These are phyloP conservation scores for Anastatus disparis DNA, from an alignment of 1,140 invertebrate species.

Conservation along the genomic window DNA sequence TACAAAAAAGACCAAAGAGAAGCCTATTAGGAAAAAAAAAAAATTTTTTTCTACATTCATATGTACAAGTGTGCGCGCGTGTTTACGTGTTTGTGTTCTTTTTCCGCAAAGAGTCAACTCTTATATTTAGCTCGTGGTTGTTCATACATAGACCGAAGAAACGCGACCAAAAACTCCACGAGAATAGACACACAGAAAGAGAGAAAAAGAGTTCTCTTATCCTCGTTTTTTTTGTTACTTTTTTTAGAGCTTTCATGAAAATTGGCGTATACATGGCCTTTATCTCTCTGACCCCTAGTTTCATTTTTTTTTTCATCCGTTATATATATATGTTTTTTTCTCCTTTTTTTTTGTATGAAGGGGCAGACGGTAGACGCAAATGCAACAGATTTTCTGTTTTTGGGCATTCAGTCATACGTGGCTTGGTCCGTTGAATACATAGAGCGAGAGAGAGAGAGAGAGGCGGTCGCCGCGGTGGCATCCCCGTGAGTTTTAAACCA, in stretches of 20 bases:
- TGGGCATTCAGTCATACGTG: constrained; percentile 56
- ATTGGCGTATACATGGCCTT: constrained; percentile 13
- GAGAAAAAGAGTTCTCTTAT: constrained; percentile 5
- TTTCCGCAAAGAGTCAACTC: constrained; percentile 5
- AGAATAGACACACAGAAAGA: not conserved
- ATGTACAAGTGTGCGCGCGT: too few species aligned
- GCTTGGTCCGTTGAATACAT: constrained; percentile 6
- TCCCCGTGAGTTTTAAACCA: constrained; percentile 34
- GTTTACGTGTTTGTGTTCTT: too few species aligned
- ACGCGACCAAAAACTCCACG: not conserved
- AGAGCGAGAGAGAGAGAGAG: not conserved
- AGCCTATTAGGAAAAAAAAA: too few species aligned
- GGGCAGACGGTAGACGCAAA: constrained; percentile 1
- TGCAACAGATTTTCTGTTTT: constrained; percentile 60
- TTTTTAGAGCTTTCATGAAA: constrained; percentile 43
- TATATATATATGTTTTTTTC: not conserved
- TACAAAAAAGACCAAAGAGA: not conserved
- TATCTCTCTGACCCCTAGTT: not conserved
- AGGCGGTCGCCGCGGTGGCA: constrained; percentile 32
- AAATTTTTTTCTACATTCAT: too few species aligned
- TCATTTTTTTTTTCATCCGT: not conserved
- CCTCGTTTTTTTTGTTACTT: too few species aligned
- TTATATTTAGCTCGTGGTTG: not conserved
- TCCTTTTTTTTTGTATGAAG: not conserved
- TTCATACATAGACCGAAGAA: not conserved